These are phyloP conservation scores for Callaeas wilsoni DNA, from an alignment of 2,113 vertebrate genomes.

Conservation along the genomic window DNA sequence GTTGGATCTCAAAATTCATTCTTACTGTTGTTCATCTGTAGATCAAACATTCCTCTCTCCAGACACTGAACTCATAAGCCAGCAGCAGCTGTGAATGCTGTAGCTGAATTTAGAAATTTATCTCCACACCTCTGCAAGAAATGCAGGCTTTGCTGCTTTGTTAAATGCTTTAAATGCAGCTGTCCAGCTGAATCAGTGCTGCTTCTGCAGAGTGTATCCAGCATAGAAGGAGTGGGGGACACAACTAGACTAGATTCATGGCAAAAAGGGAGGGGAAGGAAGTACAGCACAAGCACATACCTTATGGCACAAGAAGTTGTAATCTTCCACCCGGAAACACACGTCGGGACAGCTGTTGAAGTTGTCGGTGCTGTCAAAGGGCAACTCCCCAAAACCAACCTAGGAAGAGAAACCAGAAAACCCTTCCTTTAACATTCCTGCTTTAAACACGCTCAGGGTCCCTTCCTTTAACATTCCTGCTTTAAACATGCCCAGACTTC, in stretches of 20 bases:
- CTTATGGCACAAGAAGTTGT: slow-evolving; percentile 92
- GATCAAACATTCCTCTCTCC: neutral
- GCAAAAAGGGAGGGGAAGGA: neutral
- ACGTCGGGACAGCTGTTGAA: slow-evolving; percentile 89
- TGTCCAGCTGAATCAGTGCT: neutral
- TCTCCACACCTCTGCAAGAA: neutral
- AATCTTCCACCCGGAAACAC: slow-evolving; percentile 86
- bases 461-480: neutral
- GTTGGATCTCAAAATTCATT: neutral
- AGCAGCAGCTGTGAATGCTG: neutral
- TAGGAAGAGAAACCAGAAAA: slow-evolving; percentile 34
- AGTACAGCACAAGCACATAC: slow-evolving; percentile 49
- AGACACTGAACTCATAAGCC: neutral
- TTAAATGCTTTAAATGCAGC: neutral
- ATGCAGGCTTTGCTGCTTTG: neutral
- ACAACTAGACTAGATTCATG: neutral
- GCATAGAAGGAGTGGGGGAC: neutral
- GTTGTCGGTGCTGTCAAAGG: slow-evolving; percentile 84
- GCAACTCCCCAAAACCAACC: slow-evolving; percentile 93
- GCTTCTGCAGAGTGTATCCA: neutral
- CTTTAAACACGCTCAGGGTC: neutral
- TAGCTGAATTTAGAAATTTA: neutral
- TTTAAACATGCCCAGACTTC: neutral
- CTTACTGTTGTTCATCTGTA: neutral
- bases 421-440: neutral